Percentiles rank a stretch among this genome's conserved stretches.
Evolutionary conservation across 2,113 vertebrate species (phyloP).

Genomic region (Spea multiplicata): DNA sequence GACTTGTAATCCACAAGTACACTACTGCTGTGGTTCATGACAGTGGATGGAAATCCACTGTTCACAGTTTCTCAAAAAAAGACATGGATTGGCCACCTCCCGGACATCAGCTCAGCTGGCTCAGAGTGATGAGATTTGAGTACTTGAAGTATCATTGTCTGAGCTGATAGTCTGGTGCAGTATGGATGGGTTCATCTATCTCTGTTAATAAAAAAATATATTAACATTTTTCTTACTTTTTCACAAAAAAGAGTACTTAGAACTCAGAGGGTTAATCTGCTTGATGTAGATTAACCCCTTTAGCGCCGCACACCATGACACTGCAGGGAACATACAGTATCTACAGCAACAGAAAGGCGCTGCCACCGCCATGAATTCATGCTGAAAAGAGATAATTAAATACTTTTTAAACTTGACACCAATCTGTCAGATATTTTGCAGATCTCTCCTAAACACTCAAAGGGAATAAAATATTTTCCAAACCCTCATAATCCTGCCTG

Average conservation of each 20-base stretch:
- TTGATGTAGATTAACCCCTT: neutral
- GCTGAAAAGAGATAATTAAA: neutral
- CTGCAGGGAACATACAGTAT: neutral
- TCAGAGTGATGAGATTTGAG: neutral
- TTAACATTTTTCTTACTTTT: neutral
- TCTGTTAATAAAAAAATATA: neutral
- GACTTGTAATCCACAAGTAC: neutral
- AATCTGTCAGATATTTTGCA: neutral
- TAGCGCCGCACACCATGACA: neutral
- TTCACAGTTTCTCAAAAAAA: no score
- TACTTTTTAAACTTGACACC: neutral
- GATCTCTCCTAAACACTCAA: neutral
- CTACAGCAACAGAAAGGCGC: neutral
- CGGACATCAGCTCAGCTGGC: neutral
- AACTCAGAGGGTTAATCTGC: neutral
- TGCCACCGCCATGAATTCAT: neutral
- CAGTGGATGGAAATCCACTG: no score
- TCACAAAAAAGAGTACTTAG: neutral
- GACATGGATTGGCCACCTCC: no score
- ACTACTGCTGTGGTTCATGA: no score
- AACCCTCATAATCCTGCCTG: no score
- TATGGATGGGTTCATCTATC: neutral
- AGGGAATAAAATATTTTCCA: neutral
- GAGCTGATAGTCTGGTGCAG: neutral
- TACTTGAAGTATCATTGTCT: no score